Conservation (phyloP, 2,113 vertebrate species). For the Gallinago jamesoni region DNA sequence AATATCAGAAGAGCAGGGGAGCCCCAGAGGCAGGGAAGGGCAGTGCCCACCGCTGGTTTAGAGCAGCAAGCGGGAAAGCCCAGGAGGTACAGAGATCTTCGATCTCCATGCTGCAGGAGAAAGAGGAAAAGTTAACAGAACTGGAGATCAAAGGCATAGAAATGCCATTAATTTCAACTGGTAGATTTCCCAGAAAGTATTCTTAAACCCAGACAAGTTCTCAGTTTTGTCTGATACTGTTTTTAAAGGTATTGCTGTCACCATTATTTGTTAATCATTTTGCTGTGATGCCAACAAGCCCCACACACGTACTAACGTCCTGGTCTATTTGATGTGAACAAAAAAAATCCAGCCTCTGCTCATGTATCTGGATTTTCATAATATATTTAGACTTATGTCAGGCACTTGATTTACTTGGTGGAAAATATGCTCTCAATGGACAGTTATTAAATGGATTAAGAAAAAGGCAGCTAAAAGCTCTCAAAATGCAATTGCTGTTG, state of each 20-base stretch:
- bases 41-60: not conserved
- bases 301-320: not conserved
- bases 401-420: not conserved
- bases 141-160: not conserved
- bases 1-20: not conserved
- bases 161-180: not conserved
- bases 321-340: not conserved
- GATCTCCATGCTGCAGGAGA: not conserved
- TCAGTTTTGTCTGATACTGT: accelerated
- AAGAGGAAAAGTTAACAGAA: not conserved
- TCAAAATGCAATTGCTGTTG: not conserved
- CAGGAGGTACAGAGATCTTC: not conserved
- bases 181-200: not conserved
- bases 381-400: slow-evolving; percentile 4
- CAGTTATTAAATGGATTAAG: slow-evolving; percentile 48
- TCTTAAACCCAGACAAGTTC: not conserved
- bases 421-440: not conserved
- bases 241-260: not conserved
- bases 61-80: not conserved
- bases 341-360: not conserved
- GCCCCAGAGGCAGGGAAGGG: not conserved
- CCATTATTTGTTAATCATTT: not conserved
- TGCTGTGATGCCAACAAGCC: not conserved
- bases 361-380: not conserved
- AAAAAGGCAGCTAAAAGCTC: slow-evolving; percentile 13